Evolutionary conservation across 2,888 invertebrate species (phyloP), one percentile per base, ranked within the genome.

Genomic region (Hyles lineata): DNA sequence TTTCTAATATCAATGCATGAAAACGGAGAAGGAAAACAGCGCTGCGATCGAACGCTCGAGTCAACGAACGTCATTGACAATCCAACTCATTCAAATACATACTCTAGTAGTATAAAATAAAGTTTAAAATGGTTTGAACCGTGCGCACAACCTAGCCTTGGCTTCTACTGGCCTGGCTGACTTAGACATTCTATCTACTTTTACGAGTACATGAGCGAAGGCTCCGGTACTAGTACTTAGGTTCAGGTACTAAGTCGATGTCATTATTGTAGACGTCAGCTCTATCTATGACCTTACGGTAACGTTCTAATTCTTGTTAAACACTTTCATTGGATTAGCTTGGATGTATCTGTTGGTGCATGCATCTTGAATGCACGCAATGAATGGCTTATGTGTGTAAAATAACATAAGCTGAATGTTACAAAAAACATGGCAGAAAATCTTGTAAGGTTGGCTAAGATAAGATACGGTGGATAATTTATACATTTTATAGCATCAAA

Each of bases 171-270:
- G 93, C 93, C 93, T 92, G 91, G 92, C 94, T 94, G 94, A 93
- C 93, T 94, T 94, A 94, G 94, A 94, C 94, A 94, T 94, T 94
- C 94, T 94, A 94, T 94, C 94, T 93, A 94, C 94, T 94, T 94
- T 94, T 94, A 94, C 92, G 87, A 92, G 92, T 92, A 92, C 93
- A 90, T 91, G 85, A 85, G 88, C 90, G 91, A 92, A 93, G 92
- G 92, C 90, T 92, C 87, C 84, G 85, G 86, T 87, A 88, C 87
- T 86, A 84, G 90, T 91, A 91, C 89, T 89, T 85, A 81, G 84
- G 83, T 87, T 85, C 86, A 87, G 83, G 86, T 85, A 87, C 86
- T 86, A 82, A 79, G 80, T 82, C 87, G 89, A 87, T 87, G 83
- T 83, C 79, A 85, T 86, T 85, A 87, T 86, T 81, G 84, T 82